Evolutionary conservation across 2,888 invertebrate species (phyloP).

Genomic region (Caenorhabditis panamensis): DNA sequence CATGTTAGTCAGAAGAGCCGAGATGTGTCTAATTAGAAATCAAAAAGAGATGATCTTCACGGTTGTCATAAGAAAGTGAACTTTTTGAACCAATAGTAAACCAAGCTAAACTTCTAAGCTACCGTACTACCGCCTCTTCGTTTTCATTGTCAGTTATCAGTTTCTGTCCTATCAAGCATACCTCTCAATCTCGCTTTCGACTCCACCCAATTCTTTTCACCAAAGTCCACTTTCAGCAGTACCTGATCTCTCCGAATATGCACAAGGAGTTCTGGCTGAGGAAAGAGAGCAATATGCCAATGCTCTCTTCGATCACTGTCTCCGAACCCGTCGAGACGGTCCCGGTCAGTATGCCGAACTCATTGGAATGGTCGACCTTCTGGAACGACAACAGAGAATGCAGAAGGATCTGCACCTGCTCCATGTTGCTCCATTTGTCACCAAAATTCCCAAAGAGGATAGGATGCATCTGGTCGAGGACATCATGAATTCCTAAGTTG

Average conservation of each 20-base stretch:
- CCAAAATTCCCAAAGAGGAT: conserved; percentile 19
- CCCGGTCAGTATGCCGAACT: conserved; percentile 42
- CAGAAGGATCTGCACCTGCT: conserved; percentile 48
- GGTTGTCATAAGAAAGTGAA: neutral
- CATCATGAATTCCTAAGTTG: conserved; percentile 33
- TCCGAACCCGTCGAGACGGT: conserved; percentile 38
- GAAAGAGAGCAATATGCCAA: conserved; percentile 35
- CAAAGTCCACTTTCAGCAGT: conserved; percentile 30
- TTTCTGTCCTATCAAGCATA: neutral
- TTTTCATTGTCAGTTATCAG: neutral
- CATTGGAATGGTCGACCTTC: conserved; percentile 44
- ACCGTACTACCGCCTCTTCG: neutral
- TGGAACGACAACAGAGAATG: conserved; percentile 47
- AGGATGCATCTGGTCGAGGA: conserved; percentile 37
- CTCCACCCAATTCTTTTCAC: neutral
- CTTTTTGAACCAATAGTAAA: too few relatives aligned
- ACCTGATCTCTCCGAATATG: conserved; percentile 26
- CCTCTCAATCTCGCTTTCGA: neutral
- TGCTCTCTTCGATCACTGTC: conserved; percentile 49
- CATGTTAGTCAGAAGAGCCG: neutral
- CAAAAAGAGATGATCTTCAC: neutral
- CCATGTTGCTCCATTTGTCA: conserved; percentile 42
- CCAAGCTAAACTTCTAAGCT: too few relatives aligned
- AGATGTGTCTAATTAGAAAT: neutral
- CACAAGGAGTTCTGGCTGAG: conserved; percentile 16